Evolutionary conservation across 2,888 invertebrate species (phyloP), one percentile per base, ranked within the genome.

Genomic region (Stenchaetothrips biformis): DNA sequence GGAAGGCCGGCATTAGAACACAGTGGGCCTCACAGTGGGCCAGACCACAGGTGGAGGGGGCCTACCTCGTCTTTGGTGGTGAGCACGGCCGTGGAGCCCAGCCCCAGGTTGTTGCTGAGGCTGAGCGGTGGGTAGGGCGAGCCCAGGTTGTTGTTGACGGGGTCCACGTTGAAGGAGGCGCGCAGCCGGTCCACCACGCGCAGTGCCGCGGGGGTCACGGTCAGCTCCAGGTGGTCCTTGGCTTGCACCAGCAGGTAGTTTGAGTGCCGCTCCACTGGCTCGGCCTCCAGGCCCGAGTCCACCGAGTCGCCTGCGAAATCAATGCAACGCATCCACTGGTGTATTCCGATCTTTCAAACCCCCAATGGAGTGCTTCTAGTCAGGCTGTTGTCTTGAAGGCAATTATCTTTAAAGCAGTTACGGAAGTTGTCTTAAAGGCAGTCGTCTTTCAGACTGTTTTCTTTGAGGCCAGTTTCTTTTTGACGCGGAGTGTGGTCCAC

Each of bases 181-280:
- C 86, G 82, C 9, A 89, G 84, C 78, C 88, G 88, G 59, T 89
- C 88, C 77, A 92, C 84, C 7, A 91, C 90, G 80, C 90, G 88
- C 7, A 94, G 89, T 49, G 88, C 90, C 84, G 87, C 90, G 3
- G 93, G 92, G 0, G 93, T 93, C 48, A 94, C 84, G 0, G 93
- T 93, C 2, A 94, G 84, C 83, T 92, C 91, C 6, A 95, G 87
- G 78, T 89, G 87, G 82, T 93, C 92, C 79, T 91, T 89, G 0
- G 93, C 91, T 82, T 92, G 92, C 6, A 94, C 84, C 79, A 93
- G 88, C 9, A 94, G 84, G 85, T 94, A 94, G 0, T 91, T 91
- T 78, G 94, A 92, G 78, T 87, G 83, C 13, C 87, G 87, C 79
- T 89, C 89, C 0, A 85, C 81, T 83, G 80, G 85, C 27, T 89